These are phyloP conservation scores for Marmota flaviventris DNA, from an alignment of 2,113 vertebrate species.

Conservation along the genomic window DNA sequence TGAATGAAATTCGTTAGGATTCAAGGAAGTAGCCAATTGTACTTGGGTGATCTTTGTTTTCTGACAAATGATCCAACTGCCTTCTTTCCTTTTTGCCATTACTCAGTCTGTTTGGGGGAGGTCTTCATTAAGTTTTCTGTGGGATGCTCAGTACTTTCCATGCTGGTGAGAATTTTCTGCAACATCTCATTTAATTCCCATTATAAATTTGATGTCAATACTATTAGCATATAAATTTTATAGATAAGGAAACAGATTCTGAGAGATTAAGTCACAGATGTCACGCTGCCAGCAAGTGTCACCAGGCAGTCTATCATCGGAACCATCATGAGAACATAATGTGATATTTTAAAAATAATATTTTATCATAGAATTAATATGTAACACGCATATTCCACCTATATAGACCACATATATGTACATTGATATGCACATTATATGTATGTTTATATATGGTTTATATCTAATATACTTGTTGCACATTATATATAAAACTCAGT, in stretches of 20 bases:
- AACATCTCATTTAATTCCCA: not conserved
- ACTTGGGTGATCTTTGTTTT: not conserved
- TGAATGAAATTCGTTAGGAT: not conserved
- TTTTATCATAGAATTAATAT: slow-evolving; percentile 17
- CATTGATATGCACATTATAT: not conserved
- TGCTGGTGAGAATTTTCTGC: not conserved
- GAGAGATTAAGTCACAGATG: not conserved
- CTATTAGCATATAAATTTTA: not conserved
- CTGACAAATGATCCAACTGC: not conserved
- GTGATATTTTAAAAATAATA: not conserved
- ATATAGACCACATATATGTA: not conserved
- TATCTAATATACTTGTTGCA: not conserved
- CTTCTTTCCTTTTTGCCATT: not conserved
- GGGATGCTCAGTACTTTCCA: not conserved
- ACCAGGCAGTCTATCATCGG: not conserved
- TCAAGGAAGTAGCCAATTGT: not conserved
- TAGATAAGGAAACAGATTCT: not conserved
- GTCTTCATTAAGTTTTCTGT: not conserved
- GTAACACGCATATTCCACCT: not conserved
- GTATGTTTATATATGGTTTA: not conserved
- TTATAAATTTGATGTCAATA: slow-evolving; percentile 8
- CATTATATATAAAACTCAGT: not conserved
- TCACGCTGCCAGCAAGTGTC: not conserved
- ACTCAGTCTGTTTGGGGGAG: not conserved
- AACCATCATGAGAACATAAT: not conserved